Evolutionary conservation across 2,888 invertebrate genomes (phyloP), one percentile per base, ranked within the genome.

Genomic region (Heliconius sara): DNA sequence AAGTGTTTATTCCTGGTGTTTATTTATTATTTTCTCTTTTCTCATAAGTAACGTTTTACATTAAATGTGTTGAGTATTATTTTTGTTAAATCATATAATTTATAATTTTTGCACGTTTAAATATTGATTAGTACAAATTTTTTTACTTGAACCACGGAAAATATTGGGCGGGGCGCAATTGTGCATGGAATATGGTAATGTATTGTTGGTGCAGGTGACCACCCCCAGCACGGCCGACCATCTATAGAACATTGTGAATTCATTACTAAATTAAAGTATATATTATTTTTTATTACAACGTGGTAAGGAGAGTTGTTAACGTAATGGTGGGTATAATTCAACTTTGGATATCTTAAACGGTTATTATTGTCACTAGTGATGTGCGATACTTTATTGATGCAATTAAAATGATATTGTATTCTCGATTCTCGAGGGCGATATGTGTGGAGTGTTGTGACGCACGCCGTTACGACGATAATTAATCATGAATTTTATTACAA

Each of bases 181-280:
- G 84, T 81, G 88, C 93, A 92, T 90, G 92, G 89, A 90, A 90
- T 93, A 94, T 94, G 93, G 90, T 90, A 94, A 93, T 93, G 85
- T 79, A 82, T 81, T 79, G 85, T 83, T 83, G 84, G 81, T 85
- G 80, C 83, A 84, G 85, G 87, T 91, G 93, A 91, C 93, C 93
- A 91, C 91, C 90, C 89, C 87, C 85, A 81, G 85, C 87, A 83
- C 83, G 80, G 81, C 60, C 70, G 60, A 65, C 70, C 57, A 66
- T 73, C 66, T 66, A 77, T 25, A 65, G 73, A 66, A 57, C 80
- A 34, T 79, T 72, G 76, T 77, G 71, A 79, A 79, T 81, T 68
- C 72, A 75, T 79, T 76, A 75, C 76, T 57, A 71, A 75, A 79
- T 80, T 77, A 79, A 52, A 81, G 66, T 60, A 34, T 52, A 74